Evolutionary conservation across 2,113 vertebrate species (phyloP), one percentile per base, ranked within the genome.

Genomic region (Zapus hudsonius): DNA sequence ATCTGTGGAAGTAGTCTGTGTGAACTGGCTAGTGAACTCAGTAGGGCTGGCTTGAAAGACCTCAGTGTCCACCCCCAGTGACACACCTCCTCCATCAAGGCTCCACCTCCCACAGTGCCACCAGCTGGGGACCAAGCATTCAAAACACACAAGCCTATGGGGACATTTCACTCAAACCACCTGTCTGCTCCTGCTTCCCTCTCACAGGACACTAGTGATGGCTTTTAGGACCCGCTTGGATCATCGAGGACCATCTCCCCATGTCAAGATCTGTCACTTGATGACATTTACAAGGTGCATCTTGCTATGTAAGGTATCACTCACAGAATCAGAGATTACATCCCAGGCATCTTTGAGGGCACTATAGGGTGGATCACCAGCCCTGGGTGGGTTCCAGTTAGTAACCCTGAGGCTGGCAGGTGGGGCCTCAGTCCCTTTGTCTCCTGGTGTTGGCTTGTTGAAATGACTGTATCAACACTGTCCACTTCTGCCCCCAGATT

Each of bases 401-500:
- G 57, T 73, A 31, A 79, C 40, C 47, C 16, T 0, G 38, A n/a
- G 78, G 59, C 23, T 17, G n/a, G 63, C 22, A 0, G 25, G 47
- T 0, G 4, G 13, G 42, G 69, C 27, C 59, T n/a, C 33, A 33
- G 75, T 61, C 44, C 42, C 40, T 23, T n/a, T 76, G 20, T 36
- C 17, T 8, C 57, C 67, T n/a, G 29, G 31, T 33, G 42, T 44
- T 42, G 17, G 20, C 27, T n/a, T 5, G 19, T 17, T 52, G 61
- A 73, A 10, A 42, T 25, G 15, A 40, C 11, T 1, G 40, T 16
- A 3, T 22, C 64, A 8, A 0, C 7, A 29, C 40, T 7, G 13
- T 15, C 8, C 0, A 22, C 2, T n/a, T 67, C 63, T 25, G 80
- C 25, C 5, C 0, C 15, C 27, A 29, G 44, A 40, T 0, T 7